Percentiles rank a stretch among this genome's conserved stretches.
Conservation (phyloP, 1,140 invertebrate genomes). For the Scaptomyza montana region DNA sequence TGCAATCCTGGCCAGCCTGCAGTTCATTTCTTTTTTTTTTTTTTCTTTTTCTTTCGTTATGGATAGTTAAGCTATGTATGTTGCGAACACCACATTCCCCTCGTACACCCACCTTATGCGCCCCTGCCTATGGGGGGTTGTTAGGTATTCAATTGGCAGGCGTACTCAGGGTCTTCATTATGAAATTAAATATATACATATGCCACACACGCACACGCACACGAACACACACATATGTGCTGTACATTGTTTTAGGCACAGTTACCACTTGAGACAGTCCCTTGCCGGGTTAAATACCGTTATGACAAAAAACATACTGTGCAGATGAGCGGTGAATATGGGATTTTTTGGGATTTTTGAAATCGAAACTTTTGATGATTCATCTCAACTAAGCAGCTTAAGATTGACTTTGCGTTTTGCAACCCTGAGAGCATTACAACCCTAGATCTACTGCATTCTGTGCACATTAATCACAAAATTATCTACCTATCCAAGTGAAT, state of each 20-base stretch:
- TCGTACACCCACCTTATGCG: too few species aligned
- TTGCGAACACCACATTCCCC: too few species aligned
- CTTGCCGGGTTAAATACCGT: constrained; percentile 15
- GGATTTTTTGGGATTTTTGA: constrained; percentile 11
- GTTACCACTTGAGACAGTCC: constrained; percentile 59
- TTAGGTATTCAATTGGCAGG: constrained; percentile 59
- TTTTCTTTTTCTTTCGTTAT: too few species aligned
- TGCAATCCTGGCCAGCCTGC: constrained; percentile 54
- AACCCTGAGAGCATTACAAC: not conserved
- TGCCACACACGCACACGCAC: constrained; percentile 5
- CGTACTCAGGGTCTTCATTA: constrained; percentile 70
- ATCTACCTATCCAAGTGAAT: too few species aligned
- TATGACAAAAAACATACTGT: constrained; percentile 15
- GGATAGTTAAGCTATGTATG: too few species aligned
- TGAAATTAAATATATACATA: constrained; percentile 71
- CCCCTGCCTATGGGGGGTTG: constrained; percentile 10
- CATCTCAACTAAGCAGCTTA: constrained; percentile 6
- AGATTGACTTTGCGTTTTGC: not conserved
- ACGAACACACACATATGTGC: not conserved
- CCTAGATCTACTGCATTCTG: too few species aligned
- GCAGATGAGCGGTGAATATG: constrained; percentile 2
- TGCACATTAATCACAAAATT: too few species aligned
- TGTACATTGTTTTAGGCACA: constrained; percentile 40
- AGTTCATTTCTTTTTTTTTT: not conserved
- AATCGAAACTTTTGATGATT: constrained; percentile 13